These are phyloP conservation scores for Tryphoninae sp. DNA, from an alignment of 2,888 invertebrate species.

Conservation along the genomic window DNA sequence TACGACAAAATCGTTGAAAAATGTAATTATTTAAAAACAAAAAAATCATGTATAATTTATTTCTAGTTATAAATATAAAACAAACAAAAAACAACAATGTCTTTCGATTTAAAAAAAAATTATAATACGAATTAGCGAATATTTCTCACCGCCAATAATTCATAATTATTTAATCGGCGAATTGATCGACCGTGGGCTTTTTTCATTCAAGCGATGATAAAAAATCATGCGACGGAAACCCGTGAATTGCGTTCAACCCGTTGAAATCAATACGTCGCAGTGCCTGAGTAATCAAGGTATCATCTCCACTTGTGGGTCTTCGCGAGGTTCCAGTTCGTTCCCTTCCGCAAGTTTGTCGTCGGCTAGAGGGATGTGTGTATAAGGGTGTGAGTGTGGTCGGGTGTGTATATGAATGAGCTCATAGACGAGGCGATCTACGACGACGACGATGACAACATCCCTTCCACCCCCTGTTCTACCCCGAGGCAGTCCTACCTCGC, in stretches of 20 bases:
- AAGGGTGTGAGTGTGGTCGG: constrained; percentile 4
- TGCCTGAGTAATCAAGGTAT: constrained; percentile 81
- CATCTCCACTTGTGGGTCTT: constrained; percentile 80
- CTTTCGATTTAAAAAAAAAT: no score
- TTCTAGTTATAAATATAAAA: no score
- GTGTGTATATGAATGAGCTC: constrained; percentile 2
- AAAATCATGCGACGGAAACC: constrained; percentile 74
- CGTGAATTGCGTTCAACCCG: constrained; percentile 78
- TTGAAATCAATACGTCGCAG: constrained; percentile 80
- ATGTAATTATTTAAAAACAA: no score
- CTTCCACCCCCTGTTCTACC: background rate
- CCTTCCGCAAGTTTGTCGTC: constrained; percentile 65
- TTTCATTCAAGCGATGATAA: constrained; percentile 7
- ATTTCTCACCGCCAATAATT: background rate
- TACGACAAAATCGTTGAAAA: background rate
- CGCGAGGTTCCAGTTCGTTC: constrained; percentile 75
- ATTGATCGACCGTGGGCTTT: constrained; percentile 12
- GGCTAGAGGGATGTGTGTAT: constrained; percentile 2
- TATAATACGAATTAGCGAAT: no score
- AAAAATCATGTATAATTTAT: no score
- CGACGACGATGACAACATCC: constrained; percentile 14
- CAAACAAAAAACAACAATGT: no score
- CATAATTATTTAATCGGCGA: background rate
- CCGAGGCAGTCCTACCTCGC: constrained; percentile 2
- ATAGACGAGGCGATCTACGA: background rate